phyloP scores from a whole-genome alignment of 92 coral and sea anemone genomes.

The Chrysogorgia sp. region DNA sequence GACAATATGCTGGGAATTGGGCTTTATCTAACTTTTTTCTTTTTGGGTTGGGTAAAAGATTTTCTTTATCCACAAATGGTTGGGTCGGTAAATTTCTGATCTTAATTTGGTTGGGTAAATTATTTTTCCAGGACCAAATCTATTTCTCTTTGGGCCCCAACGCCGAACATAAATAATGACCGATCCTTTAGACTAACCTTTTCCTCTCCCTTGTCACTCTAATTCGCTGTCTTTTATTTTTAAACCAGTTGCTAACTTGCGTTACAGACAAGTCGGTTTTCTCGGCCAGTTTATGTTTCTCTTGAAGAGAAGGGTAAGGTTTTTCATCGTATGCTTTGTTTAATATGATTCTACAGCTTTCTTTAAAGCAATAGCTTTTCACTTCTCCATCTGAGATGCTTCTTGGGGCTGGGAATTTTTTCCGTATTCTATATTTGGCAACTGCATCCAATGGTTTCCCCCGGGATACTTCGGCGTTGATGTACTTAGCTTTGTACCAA shows the following conservation, averaged over 20 bases:
- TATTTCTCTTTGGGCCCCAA: too few relatives aligned
- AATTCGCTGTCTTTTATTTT: slow-evolving; percentile 84
- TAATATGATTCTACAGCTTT: slow-evolving; percentile 77
- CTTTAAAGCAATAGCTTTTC: slow-evolving; percentile 94
- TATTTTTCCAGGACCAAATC: too few relatives aligned
- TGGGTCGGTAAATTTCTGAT: too few relatives aligned
- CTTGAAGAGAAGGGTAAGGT: slow-evolving; percentile 89
- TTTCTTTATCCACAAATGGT: too few relatives aligned
- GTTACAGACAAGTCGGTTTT: slow-evolving; percentile 79
- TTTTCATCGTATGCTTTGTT: slow-evolving; percentile 89
- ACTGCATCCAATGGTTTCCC: slow-evolving; percentile 92
- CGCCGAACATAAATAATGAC: too few relatives aligned
- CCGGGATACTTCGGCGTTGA: slow-evolving; percentile 87
- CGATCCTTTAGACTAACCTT: not conserved
- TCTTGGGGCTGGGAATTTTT: slow-evolving; percentile 88
- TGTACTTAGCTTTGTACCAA: slow-evolving; percentile 92
- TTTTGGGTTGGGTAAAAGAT: too few relatives aligned
- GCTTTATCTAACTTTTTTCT: too few relatives aligned
- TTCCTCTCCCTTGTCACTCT: slow-evolving; percentile 71
- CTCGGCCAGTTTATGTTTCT: slow-evolving; percentile 85
- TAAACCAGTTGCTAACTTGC: slow-evolving; percentile 98
- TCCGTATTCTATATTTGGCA: slow-evolving; percentile 89
- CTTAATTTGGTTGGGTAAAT: too few relatives aligned
- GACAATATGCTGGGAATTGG: too few relatives aligned
- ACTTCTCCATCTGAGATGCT: slow-evolving; percentile 96